Evolutionary conservation across 1,140 invertebrate species (phyloP).

Genomic region (Platorchestia sp.): DNA sequence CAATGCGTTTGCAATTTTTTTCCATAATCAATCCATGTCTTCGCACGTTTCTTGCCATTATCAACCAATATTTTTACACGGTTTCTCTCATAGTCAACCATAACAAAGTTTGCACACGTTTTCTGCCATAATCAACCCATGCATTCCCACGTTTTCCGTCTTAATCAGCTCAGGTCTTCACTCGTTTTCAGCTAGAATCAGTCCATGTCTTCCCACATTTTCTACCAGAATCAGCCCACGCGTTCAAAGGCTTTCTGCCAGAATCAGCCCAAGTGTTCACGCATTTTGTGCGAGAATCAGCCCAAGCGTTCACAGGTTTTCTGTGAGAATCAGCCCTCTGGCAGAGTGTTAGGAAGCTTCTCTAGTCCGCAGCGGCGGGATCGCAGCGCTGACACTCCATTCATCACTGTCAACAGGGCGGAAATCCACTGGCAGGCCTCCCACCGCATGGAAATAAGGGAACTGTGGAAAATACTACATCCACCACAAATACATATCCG

Average conservation of each 20-base stretch:
- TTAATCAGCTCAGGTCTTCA: too few species aligned
- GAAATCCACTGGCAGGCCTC: slow-evolving; percentile 55
- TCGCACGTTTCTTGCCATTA: too few species aligned
- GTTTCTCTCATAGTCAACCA: too few species aligned
- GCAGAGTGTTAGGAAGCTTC: background rate
- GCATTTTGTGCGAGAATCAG: background rate
- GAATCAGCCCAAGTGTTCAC: background rate
- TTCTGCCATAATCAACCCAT: too few species aligned
- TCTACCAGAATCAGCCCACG: too few species aligned
- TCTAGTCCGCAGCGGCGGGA: slow-evolving; percentile 43
- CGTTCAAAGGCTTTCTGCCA: too few species aligned
- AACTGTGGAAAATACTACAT: slow-evolving; percentile 52
- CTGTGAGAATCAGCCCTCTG: background rate
- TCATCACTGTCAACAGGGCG: slow-evolving; percentile 50
- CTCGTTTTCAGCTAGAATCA: too few species aligned
- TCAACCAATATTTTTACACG: too few species aligned
- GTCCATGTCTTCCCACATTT: too few species aligned
- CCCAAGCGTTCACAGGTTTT: background rate
- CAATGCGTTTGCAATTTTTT: background rate
- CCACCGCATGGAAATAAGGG: slow-evolving; percentile 53
- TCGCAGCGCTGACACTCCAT: slow-evolving; percentile 52
- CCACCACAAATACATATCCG: slow-evolving; percentile 53
- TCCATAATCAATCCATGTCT: background rate
- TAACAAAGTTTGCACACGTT: too few species aligned
- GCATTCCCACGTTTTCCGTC: too few species aligned